These are phyloP conservation scores for Drosophila meridionalis DNA, from an alignment of 2,888 invertebrate species.

Conservation along the genomic window DNA sequence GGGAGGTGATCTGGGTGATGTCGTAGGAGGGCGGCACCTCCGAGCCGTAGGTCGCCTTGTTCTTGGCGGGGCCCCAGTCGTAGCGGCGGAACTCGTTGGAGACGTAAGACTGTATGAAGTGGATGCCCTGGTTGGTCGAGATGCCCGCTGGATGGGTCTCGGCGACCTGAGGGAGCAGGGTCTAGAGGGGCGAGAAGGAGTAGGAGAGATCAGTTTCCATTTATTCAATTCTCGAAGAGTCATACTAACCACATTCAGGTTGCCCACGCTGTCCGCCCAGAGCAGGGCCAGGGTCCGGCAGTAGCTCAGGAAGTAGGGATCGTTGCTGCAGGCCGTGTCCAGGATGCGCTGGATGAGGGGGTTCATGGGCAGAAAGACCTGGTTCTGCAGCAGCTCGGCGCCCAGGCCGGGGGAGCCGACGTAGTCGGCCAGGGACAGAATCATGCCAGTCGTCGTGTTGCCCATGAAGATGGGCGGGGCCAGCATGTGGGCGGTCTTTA, in stretches of 20 bases:
- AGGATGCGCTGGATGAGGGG: constrained; percentile 65
- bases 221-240: neutral
- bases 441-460: constrained; percentile 85
- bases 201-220: neutral
- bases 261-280: constrained; percentile 72
- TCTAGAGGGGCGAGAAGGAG: constrained; percentile 38
- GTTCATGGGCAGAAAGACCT: constrained; percentile 86
- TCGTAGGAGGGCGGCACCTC: constrained; percentile 72
- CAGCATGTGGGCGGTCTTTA: constrained; percentile 85
- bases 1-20: constrained; percentile 63
- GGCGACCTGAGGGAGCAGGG: constrained; percentile 69
- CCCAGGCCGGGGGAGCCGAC: constrained; percentile 67
- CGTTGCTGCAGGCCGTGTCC: constrained; percentile 72
- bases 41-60: constrained; percentile 59
- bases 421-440: constrained; percentile 83
- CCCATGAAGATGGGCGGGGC: constrained; percentile 90
- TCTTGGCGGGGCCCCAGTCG: constrained; percentile 71
- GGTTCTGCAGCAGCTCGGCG: constrained; percentile 64
- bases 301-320: constrained; percentile 56
- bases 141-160: constrained; percentile 82
- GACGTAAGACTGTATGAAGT: constrained; percentile 69
- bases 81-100: constrained; percentile 72
- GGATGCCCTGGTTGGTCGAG: constrained; percentile 80
- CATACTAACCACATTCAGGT: constrained; percentile 69
- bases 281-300: constrained; percentile 68